phyloP scores from a whole-genome alignment of 2,797 vertebrate species.

The Capromys pilorides region DNA sequence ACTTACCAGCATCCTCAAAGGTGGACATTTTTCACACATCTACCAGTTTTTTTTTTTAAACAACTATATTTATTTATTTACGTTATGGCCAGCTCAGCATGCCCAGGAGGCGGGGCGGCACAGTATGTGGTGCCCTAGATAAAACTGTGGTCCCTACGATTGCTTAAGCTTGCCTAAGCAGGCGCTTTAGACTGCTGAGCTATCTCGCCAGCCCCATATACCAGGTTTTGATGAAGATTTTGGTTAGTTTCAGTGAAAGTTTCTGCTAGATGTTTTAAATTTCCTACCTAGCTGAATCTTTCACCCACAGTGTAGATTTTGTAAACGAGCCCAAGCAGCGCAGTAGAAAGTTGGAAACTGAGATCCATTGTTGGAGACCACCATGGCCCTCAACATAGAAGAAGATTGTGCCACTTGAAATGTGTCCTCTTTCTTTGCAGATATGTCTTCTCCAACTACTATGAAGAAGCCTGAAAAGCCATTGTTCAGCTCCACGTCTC shows the following conservation, averaged over 20 bases:
- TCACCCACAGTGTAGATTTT: slow-evolving; percentile 15
- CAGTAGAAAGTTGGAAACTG: background rate
- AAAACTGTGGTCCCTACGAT: too few species aligned
- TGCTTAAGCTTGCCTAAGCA: too few species aligned
- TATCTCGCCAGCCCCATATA: too few species aligned
- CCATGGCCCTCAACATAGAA: slow-evolving; percentile 27
- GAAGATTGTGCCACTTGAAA: background rate
- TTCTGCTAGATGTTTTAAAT: slow-evolving; percentile 26
- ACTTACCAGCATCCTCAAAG: slow-evolving; percentile 14
- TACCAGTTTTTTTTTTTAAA: too few species aligned
- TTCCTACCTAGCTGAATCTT: background rate
- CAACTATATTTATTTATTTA: too few species aligned
- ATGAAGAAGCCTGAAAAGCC: slow-evolving; percentile 99
- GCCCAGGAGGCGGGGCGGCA: too few species aligned
- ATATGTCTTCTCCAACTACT: slow-evolving; percentile 98
- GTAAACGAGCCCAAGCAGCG: slow-evolving; percentile 53
- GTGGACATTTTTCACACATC: slow-evolving; percentile 35
- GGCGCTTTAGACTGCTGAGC: too few species aligned
- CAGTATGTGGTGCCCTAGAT: too few species aligned
- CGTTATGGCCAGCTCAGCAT: too few species aligned
- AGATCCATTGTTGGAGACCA: background rate
- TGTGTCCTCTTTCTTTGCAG: slow-evolving; percentile 84
- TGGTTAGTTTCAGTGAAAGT: background rate
- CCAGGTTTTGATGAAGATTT: too few species aligned
- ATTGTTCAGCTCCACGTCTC: slow-evolving; percentile 98